Base-by-base conservation (phyloP, 2,888 invertebrate genomes). In the Iselma pallidipennis region DNA sequence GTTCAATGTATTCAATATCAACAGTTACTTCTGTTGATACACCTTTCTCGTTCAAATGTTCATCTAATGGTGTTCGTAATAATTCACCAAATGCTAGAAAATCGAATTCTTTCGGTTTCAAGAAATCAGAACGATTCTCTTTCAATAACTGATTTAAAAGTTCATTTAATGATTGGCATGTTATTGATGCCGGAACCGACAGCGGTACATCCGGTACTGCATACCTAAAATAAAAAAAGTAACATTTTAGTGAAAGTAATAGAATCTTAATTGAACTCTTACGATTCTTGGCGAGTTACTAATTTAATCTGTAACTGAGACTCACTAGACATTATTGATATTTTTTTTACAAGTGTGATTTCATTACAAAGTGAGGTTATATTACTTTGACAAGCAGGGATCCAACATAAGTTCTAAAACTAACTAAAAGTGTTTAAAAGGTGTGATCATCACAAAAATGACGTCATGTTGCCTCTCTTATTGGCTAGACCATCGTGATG, bases 1-100 rank as follows among this genome's bases (percentile, higher is more conserved):
- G 88, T 78, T 95, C 92, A 21, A 98, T 84, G 82, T 98, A 98
- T 81, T 98, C 98, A 54, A 98, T 86, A 68, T 94, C 91, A 68
- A 98, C 83, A 9, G 94, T 91, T 56, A 88, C 87, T 84, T 98
- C 98, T 52, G 89, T 89, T 0, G 93, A 92, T 9, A 91, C 83
- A 37, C 87, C 87, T 72, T 90, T 90, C 62, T 91, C 89, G 65
- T 88, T 86, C 58, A 96, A 83, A 80, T 94, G 92, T 72, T 93
- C 91, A 53, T 85, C 82, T 33, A 97, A 82, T 0, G 89, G 81
- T 1, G 87, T 81, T 63, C 91, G 86, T 45, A 97, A 80, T 68
- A 96, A 87, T 80, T 96, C 94, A n/a, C 91, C 92, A 68, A 87
- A 86, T 55, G 95, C 88, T 55, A 97, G 82, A 78, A 96, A 96